Percentiles rank a stretch among this genome's conserved stretches.
These are phyloP conservation scores for Anorthoa munda DNA, from an alignment of 2,888 invertebrate genomes.

Conservation along the genomic window DNA sequence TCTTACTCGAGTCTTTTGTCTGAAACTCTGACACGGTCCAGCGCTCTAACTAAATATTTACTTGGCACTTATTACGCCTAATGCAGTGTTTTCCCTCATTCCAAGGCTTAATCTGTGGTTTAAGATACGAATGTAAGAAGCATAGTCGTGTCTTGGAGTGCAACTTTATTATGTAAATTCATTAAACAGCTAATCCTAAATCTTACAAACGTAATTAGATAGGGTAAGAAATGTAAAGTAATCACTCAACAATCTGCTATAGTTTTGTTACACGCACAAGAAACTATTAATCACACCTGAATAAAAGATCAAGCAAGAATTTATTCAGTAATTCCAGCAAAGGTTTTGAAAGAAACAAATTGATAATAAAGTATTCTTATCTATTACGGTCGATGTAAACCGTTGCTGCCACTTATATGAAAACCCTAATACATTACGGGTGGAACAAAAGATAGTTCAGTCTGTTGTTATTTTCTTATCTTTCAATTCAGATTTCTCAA, in stretches of 20 bases:
- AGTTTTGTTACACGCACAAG: background rate
- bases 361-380: background rate
- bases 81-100: too few relatives aligned
- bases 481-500: too few relatives aligned
- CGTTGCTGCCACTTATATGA: background rate
- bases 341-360: background rate
- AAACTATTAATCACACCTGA: background rate
- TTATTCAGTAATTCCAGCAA: background rate
- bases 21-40: conserved; percentile 3
- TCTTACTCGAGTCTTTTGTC: conserved; percentile 10
- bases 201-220: background rate
- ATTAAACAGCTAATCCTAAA: background rate
- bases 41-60: conserved; percentile 54
- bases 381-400: background rate
- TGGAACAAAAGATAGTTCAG: too few relatives aligned
- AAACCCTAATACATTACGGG: background rate
- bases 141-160: too few relatives aligned
- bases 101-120: too few relatives aligned
- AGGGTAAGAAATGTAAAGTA: background rate
- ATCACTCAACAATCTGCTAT: background rate
- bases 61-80: conserved; percentile 6
- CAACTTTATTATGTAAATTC: too few relatives aligned
- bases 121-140: too few relatives aligned
- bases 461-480: too few relatives aligned
- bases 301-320: too few relatives aligned